Evolutionary conservation across 2,797 vertebrate genomes (phyloP), one percentile per base, ranked within the genome.

Genomic region (Anguilla megastoma): DNA sequence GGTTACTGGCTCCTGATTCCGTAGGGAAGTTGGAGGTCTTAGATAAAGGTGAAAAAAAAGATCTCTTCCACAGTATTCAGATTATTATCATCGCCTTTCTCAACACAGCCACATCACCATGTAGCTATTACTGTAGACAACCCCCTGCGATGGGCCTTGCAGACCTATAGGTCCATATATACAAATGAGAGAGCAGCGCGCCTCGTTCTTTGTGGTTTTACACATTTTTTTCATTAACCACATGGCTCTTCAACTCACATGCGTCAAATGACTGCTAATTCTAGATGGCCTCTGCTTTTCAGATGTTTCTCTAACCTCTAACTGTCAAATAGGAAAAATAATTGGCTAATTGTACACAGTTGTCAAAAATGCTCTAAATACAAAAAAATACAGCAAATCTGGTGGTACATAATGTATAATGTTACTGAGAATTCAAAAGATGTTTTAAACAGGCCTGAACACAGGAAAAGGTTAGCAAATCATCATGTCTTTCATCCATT

Each of bases 61-160:
- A 93, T 93, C 88, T 93, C 90, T 92, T 93, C 94, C 93, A 90
- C 45, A 56, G 27, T 36, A 85, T 89, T 92, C 89, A 89, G 82
- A 86, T 66, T 89, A 90, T 71, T 91, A 92, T 92, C 94, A 90
- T 91, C 90, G 91, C 60, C 88, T 56, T 30, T 54, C 24, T 52
- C 21, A 27, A 27, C 8, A 54, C 45, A 1, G 48, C 24, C 48
- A 54, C n/a, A 52, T n/a, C 27, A 52, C 18, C 24, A 27, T 30
- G 27, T n/a, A 30, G 24, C n/a, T 52, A 27, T 54, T 54, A 16
- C 27, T 86, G 30, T 71, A 45, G 21, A 27, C 36, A 86, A 84
- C 58, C 83, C 83, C 52, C 21, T 36, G 36, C 56, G 6, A 10
- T 21, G 3, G 60, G 91, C 87, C 85, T 85, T 83, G 41, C 91